phyloP scores from a whole-genome alignment of 2,113 vertebrate genomes.

The Tupaia tana region DNA sequence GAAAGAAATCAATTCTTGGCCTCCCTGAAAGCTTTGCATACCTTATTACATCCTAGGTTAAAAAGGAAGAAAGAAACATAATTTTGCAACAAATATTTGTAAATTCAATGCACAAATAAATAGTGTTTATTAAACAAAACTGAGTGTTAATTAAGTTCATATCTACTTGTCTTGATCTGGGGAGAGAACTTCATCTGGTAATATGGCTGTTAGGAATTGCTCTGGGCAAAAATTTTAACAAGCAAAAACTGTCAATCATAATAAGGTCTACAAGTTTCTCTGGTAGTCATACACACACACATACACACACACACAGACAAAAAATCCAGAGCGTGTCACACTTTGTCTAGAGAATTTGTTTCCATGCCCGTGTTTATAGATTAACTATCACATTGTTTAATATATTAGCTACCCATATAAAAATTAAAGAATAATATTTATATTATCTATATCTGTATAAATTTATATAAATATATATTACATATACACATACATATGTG shows the following conservation, averaged over 20 bases:
- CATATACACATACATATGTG: background rate
- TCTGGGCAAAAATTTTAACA: background rate
- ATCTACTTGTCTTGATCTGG: background rate
- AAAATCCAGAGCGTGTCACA: background rate
- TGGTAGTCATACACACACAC: background rate
- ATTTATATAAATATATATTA: background rate
- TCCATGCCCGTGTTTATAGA: background rate
- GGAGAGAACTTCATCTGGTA: background rate
- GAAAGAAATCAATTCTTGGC: conserved; percentile 21
- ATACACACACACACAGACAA: background rate
- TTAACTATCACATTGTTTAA: background rate
- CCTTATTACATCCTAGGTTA: background rate
- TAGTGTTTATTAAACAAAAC: background rate
- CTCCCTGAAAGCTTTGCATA: background rate
- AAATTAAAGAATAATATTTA: background rate
- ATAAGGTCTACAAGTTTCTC: background rate
- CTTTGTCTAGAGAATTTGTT: background rate
- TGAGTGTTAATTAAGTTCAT: background rate
- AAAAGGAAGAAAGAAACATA: background rate
- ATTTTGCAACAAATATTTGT: background rate
- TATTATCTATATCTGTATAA: background rate
- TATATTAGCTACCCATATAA: background rate
- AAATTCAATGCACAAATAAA: too few species aligned
- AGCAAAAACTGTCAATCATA: background rate
- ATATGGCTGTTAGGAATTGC: background rate